Evolutionary conservation across 2,888 invertebrate genomes (phyloP), one percentile per base, ranked within the genome.

Genomic region (Pseudeuparius sepicola): DNA sequence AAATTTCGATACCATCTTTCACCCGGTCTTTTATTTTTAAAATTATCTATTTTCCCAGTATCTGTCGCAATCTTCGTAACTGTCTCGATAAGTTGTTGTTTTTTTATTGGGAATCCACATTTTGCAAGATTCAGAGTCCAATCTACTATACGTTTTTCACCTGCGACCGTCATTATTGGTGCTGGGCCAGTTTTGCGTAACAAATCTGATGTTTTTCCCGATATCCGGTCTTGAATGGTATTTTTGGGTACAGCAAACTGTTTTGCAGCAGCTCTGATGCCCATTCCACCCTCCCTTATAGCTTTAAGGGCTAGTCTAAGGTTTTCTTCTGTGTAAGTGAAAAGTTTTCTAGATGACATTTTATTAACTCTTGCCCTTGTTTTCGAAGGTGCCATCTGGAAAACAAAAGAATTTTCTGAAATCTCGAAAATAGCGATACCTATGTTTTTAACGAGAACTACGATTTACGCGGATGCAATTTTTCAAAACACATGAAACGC

Each of bases 91-190:
- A 52, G 36, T 28, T 51, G 45, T 14, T 43, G 34, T 40, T 53
- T 53, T 36, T 47, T 52, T 2, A 53, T 43, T 16, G 51, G 52
- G 42, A 54, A 54, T 24, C 52, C 52, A 47, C 51, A 53, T 44
- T 52, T 52, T 4, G 50, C 39, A 25, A 53, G 35, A n/a, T 41
- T 31, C 13, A 40, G 29, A 14, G 32, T 42, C 51, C 53, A 53
- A 23, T 52, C 37, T 12, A 39, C 45, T 18, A 53, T 37, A 32
- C 45, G 41, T 31, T 50, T 49, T 44, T 53, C 52, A 9, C 45
- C 48, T 18, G 45, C 42, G n/a, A 31, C 17, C n/a, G 29, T 36
- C 13, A 40, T 14, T 13, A 36, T n/a, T 16, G 41, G 39, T 25
- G 45, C 43, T 34, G 48, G 52, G 14, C 52, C 49, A 20, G 35